Base-by-base conservation (phyloP, 2,888 invertebrate species). In the Plebejus argus region DNA sequence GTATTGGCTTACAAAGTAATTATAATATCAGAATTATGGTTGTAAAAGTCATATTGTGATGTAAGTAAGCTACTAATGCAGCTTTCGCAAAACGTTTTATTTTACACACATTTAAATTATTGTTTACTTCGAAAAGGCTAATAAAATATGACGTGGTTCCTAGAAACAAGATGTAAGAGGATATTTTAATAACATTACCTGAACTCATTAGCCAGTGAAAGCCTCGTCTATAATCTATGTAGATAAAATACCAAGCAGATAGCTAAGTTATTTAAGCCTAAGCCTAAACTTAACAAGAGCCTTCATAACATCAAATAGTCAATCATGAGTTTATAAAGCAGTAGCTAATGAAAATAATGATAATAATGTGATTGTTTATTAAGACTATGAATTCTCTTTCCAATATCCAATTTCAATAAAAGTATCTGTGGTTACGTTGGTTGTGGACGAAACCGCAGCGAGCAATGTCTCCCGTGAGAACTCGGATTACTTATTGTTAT, bases 191-290 rank as follows among this genome's bases (percentile, higher is more conserved):
- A 18, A 66, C 28, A 66, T 66, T 66, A 33, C 28, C 18, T 33
- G 1, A 66, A 66, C 28, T 5, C 66, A 66, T 66, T 66, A 66
- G 66, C 66, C 66, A 66, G 66, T 66, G 66, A 66, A 66, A 66
- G 66, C 66, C 33, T 28, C 66, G 15, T 33, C 23, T 15, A 33
- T 33, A 12, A 61, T 61, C 15, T 33, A 66, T 0, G 15, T 6
- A 5, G 15, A 15, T 66, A 33, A 15, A 33, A 28, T 33, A 66
- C 66, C 18, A 33, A 3, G 18, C 66, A 33, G 18, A 28, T 10
- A 61, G 4, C 28, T 33, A 28, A 33, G 66, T 53, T 28, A 28
- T 1, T 33, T 15, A 0, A 23, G 4, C 18, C 28, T 20, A 58
- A 12, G 23, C 61, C 12, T 4, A 4, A 23, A 61, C n/a, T 58